phyloP scores from a whole-genome alignment of 2,797 vertebrate genomes.

The Platalea minor region DNA sequence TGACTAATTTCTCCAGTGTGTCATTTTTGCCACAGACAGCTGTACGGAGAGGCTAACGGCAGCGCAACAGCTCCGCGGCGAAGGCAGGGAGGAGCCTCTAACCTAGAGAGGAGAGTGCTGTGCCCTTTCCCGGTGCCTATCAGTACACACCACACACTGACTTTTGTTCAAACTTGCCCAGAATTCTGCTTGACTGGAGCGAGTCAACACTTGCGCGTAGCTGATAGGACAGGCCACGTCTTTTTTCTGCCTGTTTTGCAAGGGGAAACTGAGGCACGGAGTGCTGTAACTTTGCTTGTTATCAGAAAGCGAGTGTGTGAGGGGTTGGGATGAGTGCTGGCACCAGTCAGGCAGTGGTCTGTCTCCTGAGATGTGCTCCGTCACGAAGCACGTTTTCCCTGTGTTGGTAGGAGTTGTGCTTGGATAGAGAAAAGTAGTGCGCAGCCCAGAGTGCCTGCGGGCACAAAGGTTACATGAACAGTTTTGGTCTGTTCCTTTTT shows the following conservation, averaged over 20 bases:
- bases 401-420: background rate
- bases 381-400: background rate
- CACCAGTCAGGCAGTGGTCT: background rate
- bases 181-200: background rate
- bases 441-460: background rate
- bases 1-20: background rate
- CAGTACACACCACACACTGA: background rate
- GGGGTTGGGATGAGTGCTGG: background rate
- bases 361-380: background rate
- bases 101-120: background rate
- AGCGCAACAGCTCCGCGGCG: background rate
- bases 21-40: constrained; percentile 32
- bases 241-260: background rate
- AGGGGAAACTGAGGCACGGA: constrained; percentile 47
- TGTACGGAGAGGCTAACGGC: background rate
- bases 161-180: constrained; percentile 26
- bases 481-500: background rate
- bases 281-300: background rate
- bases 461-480: background rate
- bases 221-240: background rate
- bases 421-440: background rate
- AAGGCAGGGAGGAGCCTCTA: background rate
- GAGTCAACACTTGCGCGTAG: background rate
- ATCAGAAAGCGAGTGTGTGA: background rate
- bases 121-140: background rate